Evolutionary conservation across 1,140 invertebrate species (phyloP).

Genomic region (Oreohelix idahoensis): DNA sequence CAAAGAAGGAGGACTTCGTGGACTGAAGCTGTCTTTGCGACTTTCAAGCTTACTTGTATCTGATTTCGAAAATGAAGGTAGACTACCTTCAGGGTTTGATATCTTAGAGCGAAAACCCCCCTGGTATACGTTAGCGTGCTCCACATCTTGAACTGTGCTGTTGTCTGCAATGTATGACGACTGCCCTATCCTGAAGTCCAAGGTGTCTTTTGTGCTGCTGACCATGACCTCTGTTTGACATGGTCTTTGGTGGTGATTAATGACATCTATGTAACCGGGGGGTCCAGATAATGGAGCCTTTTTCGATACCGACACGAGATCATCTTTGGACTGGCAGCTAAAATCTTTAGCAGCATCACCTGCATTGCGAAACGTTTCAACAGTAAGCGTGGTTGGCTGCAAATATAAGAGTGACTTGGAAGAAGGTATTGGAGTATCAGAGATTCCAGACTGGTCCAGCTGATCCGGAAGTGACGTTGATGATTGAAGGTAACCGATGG

Average conservation of each 20-base stretch:
- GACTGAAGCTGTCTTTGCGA: neutral
- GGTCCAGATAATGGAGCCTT: neutral
- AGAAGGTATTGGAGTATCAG: neutral
- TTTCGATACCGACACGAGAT: neutral
- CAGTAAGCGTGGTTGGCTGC: neutral
- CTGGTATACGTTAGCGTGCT: too few relatives aligned
- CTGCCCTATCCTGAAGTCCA: neutral
- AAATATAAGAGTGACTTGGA: neutral
- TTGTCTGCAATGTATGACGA: neutral
- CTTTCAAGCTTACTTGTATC: neutral
- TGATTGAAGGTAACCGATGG: neutral
- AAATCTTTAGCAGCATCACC: neutral
- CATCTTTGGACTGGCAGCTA: neutral
- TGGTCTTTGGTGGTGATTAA: neutral
- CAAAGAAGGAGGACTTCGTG: neutral
- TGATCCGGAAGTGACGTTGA: conserved; percentile 7
- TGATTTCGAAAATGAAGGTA: neutral
- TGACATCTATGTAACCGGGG: neutral
- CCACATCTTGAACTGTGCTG: neutral
- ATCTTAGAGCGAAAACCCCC: too few relatives aligned
- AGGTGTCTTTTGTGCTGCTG: neutral
- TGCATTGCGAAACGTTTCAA: neutral
- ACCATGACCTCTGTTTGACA: neutral
- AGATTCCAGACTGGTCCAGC: neutral
- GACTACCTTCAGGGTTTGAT: too few relatives aligned